Conservation (phyloP, 2,113 vertebrate species). For the Dasyornis broadbenti region DNA sequence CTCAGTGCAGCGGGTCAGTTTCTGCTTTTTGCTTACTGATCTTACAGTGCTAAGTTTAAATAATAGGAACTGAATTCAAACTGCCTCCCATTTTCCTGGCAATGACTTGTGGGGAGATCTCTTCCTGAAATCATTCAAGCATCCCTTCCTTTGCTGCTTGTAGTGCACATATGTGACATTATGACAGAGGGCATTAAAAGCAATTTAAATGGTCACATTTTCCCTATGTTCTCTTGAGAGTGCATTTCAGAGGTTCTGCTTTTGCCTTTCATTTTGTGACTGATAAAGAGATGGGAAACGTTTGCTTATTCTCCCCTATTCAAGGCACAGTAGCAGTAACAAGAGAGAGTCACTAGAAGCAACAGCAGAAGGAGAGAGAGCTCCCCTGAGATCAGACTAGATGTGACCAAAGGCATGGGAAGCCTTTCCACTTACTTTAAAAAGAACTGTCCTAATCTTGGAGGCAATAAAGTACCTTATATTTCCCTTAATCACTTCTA, state of each 20-base stretch:
- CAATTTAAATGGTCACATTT: not conserved
- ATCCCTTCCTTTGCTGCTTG: not conserved
- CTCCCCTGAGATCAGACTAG: not conserved
- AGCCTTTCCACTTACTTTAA: not conserved
- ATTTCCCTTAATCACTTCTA: not conserved
- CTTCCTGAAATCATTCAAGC: not conserved
- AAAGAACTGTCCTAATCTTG: not conserved
- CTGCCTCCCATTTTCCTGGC: not conserved
- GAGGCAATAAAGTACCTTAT: not conserved
- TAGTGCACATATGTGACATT: not conserved
- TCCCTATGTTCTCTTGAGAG: not conserved
- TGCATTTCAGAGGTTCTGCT: not conserved
- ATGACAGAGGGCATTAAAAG: not conserved
- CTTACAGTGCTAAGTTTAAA: not conserved
- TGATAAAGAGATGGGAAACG: not conserved
- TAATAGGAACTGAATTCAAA: not conserved
- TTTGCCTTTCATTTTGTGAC: not conserved
- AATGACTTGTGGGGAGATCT: not conserved
- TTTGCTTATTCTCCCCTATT: not conserved
- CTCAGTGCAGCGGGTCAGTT: not conserved
- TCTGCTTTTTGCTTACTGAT: not conserved
- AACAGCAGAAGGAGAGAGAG: not conserved
- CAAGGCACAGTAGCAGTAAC: not conserved
- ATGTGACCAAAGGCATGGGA: fast-evolving
- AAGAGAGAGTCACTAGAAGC: not conserved